These are phyloP conservation scores for Epizoanthus rinbou DNA, from an alignment of 92 coral and sea anemone species.

Conservation along the genomic window DNA sequence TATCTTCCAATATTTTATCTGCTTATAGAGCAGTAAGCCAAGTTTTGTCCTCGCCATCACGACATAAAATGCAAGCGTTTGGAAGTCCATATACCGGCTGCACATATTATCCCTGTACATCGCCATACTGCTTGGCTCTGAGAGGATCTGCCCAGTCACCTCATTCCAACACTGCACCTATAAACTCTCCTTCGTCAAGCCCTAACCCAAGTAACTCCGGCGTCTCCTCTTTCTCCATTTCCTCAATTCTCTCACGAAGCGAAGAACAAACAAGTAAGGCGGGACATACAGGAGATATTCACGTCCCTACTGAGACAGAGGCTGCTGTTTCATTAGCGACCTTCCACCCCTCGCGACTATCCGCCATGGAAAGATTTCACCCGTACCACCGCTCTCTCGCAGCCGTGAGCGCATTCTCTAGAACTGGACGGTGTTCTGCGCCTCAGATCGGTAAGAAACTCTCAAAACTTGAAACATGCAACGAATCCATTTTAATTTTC, in stretches of 20 bases:
- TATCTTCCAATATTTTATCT: too few relatives aligned
- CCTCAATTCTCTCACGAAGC: conserved; percentile 80
- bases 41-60: not conserved
- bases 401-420: conserved; percentile 65
- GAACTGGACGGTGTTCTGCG: conserved; percentile 47
- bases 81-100: conserved; percentile 60
- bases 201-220: conserved; percentile 17
- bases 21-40: not conserved
- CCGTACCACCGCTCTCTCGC: conserved; percentile 75
- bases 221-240: conserved; percentile 73
- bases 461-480: not conserved
- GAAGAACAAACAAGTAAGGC: conserved; percentile 61
- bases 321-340: conserved; percentile 47
- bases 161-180: conserved; percentile 46
- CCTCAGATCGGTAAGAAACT: conserved; percentile 66
- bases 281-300: conserved; percentile 38
- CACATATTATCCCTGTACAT: conserved; percentile 72
- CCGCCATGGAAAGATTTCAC: conserved; percentile 72
- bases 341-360: conserved; percentile 56
- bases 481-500: not conserved
- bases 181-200: conserved; percentile 42
- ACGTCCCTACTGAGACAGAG: conserved; percentile 36
- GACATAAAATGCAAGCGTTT: conserved; percentile 65
- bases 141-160: conserved; percentile 47
- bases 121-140: conserved; percentile 74